Conservation (phyloP, 2,113 vertebrate genomes). For the Hemiscyllium ocellatum region DNA sequence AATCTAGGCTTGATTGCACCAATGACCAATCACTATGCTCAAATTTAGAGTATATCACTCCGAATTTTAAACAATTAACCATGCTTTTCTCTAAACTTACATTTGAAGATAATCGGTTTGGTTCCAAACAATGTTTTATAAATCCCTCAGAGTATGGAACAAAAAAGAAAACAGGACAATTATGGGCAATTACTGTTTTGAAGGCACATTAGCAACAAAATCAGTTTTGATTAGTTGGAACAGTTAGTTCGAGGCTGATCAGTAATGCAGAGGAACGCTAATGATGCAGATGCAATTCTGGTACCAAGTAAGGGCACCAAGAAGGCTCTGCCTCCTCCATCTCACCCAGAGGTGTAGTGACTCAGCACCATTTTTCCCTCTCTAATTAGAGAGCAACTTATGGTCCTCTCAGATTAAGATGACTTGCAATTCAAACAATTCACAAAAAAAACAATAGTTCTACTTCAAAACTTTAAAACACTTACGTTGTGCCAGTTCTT, state of each 20-base stretch:
- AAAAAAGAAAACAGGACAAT: neutral
- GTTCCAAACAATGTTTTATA: neutral
- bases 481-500: slow-evolving; percentile 59
- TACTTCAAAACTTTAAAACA: slow-evolving; percentile 16
- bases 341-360: too few species aligned
- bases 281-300: too few species aligned
- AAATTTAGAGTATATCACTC: neutral
- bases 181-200: neutral
- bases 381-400: too few species aligned
- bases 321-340: too few species aligned
- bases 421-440: too few species aligned
- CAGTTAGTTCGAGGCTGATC: too few species aligned
- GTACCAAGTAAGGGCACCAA: too few species aligned
- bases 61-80: neutral
- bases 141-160: neutral
- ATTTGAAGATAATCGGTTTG: neutral
- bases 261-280: too few species aligned
- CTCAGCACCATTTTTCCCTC: too few species aligned
- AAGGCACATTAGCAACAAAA: neutral
- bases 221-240: too few species aligned
- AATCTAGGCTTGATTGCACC: neutral
- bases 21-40: neutral
- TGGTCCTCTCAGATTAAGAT: too few species aligned
- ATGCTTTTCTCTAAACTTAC: neutral
- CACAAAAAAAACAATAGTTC: neutral